Evolutionary conservation across 2,797 vertebrate species (phyloP), one percentile per base, ranked within the genome.

Genomic region (Falco berigora): DNA sequence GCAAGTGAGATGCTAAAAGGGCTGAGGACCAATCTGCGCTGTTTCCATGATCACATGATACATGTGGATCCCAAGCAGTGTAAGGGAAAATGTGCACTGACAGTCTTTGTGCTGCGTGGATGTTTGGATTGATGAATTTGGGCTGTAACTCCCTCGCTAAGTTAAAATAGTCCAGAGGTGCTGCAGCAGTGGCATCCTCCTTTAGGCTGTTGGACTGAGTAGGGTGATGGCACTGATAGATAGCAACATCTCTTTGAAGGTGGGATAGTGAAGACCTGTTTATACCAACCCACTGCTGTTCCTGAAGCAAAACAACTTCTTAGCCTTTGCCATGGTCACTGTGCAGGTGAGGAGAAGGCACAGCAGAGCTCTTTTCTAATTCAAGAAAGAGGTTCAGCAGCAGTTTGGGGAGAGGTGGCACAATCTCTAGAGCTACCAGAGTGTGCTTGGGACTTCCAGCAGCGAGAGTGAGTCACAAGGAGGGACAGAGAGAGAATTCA

Each of bases 401-500:
- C 63, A 19, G 21, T 62, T 30, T 4, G 55, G 21, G 71, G 52
- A 88, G 67, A 74, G 77, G 71, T 63, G 92, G 71, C 52, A 52
- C 28, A 83, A 80, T 87, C 83, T 84, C 75, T 52, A 23, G 67
- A 77, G 64, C 86, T 74, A 88, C 71, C 20, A 11, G 40, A 23
- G 8, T 71, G 66, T 88, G 55, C 71, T 53, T 89, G 67, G 88
- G 86, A 76, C 84, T 95, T 94, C 83, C 77, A 94, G 88, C 77
- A 92, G 56, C 4, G 13, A 79, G 81, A 49, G 47, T 96, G 94
- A 96, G 90, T 97, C 92, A 97, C 74, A 89, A 94, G 94, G 93
- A 92, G 92, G 94, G 92, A 87, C 88, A 82, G 52, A 53, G 76
- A 82, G 58, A 79, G 4, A 93, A 44, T 46, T 71, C 74, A 62